Conservation (phyloP, 2,797 vertebrate species). For the Helarctos malayanus region DNA sequence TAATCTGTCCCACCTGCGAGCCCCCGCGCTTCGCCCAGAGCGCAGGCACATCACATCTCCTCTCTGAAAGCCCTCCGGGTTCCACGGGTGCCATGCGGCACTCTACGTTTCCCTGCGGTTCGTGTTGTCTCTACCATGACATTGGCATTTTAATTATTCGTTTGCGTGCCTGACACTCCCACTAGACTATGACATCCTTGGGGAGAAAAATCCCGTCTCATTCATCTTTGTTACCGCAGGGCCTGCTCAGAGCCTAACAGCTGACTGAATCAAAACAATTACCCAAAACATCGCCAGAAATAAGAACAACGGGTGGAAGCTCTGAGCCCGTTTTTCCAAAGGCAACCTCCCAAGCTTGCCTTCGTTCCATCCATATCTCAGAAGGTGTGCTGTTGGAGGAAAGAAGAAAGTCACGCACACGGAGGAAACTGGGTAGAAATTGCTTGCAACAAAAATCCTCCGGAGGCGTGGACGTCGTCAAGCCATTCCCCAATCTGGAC, state of each 20-base stretch:
- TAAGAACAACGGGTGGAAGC: background rate
- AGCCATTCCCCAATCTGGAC: constrained; percentile 46
- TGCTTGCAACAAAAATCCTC: background rate
- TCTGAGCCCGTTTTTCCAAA: constrained; percentile 14
- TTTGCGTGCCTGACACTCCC: background rate
- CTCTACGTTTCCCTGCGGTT: background rate
- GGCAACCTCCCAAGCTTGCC: background rate
- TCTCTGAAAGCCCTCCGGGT: background rate
- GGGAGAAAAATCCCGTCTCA: background rate
- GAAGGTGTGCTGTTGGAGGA: background rate
- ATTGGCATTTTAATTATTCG: background rate
- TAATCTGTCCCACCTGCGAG: background rate
- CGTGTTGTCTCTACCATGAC: background rate
- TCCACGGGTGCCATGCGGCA: background rate
- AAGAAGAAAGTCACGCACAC: background rate
- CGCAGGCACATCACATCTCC: accelerated
- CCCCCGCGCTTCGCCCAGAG: background rate
- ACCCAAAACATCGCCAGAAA: background rate
- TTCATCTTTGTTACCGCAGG: background rate
- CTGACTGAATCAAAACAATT: background rate
- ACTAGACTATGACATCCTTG: background rate
- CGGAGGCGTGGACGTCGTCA: background rate
- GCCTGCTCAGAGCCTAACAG: too few species aligned
- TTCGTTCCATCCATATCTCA: background rate
- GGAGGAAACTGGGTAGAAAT: background rate